Evolutionary conservation across 2,797 vertebrate genomes (phyloP).

Genomic region (Acanthiza pusilla): DNA sequence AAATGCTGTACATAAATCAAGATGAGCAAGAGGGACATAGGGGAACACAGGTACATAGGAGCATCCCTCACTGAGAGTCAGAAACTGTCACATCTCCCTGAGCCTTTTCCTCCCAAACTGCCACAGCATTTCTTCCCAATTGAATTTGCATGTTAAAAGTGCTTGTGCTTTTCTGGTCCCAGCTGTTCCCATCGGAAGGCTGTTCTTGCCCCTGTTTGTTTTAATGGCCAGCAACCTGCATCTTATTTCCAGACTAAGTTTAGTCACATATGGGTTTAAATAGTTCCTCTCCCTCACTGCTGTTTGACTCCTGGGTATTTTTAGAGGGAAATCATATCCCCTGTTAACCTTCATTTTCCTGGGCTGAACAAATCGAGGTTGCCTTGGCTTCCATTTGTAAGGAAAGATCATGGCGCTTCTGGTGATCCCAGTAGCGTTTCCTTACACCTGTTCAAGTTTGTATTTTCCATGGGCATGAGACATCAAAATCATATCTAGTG

Average conservation of each 20-base stretch:
- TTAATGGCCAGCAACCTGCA: not conserved
- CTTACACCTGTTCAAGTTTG: not conserved
- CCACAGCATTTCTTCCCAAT: not conserved
- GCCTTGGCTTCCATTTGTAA: not conserved
- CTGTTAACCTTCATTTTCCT: not conserved
- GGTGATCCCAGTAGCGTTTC: not conserved
- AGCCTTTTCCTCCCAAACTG: not conserved
- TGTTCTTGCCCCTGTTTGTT: not conserved
- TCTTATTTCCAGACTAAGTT: constrained; percentile 43
- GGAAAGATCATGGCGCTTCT: not conserved
- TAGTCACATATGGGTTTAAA: constrained; percentile 37
- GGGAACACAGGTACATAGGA: not conserved
- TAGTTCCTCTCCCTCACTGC: not conserved
- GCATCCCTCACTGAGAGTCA: not conserved
- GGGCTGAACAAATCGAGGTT: not conserved
- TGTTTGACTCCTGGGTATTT: constrained; percentile 6
- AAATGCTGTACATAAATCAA: not conserved
- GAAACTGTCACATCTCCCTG: not conserved
- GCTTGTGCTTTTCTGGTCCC: not conserved
- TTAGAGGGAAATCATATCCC: constrained; percentile 43
- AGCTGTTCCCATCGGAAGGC: not conserved
- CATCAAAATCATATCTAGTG: not conserved
- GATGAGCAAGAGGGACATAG: not conserved
- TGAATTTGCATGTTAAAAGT: not conserved
- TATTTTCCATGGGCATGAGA: not conserved